Conservation (phyloP, 1,140 invertebrate species). For the Helicoverpa zea region DNA sequence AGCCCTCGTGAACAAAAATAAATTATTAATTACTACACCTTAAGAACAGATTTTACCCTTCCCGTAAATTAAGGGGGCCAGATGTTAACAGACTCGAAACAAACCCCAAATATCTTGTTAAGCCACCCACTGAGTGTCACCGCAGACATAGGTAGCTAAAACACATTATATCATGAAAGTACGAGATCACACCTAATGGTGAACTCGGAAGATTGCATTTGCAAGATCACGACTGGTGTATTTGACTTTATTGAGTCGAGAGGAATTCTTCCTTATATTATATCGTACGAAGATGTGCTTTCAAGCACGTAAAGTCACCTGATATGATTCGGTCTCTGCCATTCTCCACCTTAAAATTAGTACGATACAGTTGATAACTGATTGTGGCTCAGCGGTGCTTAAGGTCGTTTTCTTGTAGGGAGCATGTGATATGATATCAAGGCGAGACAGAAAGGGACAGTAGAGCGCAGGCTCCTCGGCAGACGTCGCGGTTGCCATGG, state of each 20-base stretch:
- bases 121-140: conserved; percentile 79
- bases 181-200: conserved; percentile 56
- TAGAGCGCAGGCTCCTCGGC: conserved; percentile 85
- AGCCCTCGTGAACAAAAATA: conserved; percentile 77
- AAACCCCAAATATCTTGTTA: conserved; percentile 84
- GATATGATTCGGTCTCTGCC: neutral
- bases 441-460: conserved; percentile 80
- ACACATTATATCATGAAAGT: conserved; percentile 16
- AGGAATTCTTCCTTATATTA: conserved; percentile 83
- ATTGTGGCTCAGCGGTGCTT: neutral
- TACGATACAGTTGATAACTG: conserved; percentile 39
- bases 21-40: conserved; percentile 85
- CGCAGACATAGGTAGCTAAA: conserved; percentile 70
- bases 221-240: conserved; percentile 53
- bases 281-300: conserved; percentile 71
- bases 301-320: conserved; percentile 50
- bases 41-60: conserved; percentile 77
- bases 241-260: conserved; percentile 80
- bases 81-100: conserved; percentile 83
- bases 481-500: conserved; percentile 85
- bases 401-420: conserved; percentile 50
- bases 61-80: conserved; percentile 79
- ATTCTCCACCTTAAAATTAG: conserved; percentile 48
- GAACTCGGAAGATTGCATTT: conserved; percentile 57
- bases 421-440: conserved; percentile 82